Evolutionary conservation across 2,888 invertebrate genomes (phyloP), one percentile per base, ranked within the genome.

Genomic region (Autographa pulchrina): DNA sequence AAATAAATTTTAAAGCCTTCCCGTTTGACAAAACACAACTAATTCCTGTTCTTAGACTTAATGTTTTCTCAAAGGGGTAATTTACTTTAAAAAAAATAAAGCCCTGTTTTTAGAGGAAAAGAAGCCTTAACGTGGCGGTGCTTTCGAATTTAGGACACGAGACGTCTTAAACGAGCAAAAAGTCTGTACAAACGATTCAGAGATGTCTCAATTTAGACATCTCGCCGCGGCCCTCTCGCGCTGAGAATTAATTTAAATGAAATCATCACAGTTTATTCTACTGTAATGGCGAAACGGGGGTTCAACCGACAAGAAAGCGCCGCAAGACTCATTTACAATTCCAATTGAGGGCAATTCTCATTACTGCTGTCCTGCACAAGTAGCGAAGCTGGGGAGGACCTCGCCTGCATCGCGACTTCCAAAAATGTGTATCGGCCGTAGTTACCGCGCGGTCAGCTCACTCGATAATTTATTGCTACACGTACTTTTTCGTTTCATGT

Each of bases 241-340:
- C 82, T 80, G 83, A 87, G 91, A 93, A 94, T 94, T 93, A 92
- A 94, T 95, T 95, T 93, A 93, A 93, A 95, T 93, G 91, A 93
- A 95, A 94, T 93, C 94, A 93, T 94, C 93, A 91, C 93, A 94
- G 93, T 94, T 94, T 95, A 93, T 93, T 94, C 91, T 91, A 92
- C 91, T 89, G 92, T 92, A 92, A 92, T 91, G 92, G 90, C 88
- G 87, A 89, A 87, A 88, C 89, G 92, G 89, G 90, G 93, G 90
- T 92, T 92, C 92, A 92, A 92, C 92, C 91, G 91, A 91, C 93
- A 93, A 93, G 94, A 93, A 92, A 93, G 91, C 90, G 92, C 92
- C 93, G 90, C 92, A 92, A 91, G 92, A 92, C 94, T 94, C 94
- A 94, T 95, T 94, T 95, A 94, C 94, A 94, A 95, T 94, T 95